Conservation (phyloP, 2,113 vertebrate species). For the Rhinogobius similis region DNA sequence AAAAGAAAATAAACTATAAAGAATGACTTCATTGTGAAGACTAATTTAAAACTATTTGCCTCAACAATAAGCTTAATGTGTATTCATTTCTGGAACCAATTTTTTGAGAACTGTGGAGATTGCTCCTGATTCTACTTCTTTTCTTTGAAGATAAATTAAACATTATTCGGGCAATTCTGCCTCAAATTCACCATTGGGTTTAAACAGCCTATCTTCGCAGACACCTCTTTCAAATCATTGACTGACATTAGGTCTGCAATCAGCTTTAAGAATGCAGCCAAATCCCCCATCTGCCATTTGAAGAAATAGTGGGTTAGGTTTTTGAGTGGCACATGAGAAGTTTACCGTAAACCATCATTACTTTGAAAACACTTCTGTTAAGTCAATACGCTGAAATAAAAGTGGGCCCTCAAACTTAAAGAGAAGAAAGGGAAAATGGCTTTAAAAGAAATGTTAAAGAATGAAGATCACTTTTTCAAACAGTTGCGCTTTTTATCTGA, state of each 20-base stretch:
- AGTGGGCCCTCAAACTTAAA: slow-evolving; percentile 16
- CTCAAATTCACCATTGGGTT: not conserved
- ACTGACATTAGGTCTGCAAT: slow-evolving; percentile 61
- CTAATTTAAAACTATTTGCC: not conserved
- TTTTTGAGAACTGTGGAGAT: not conserved
- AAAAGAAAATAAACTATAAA: not conserved
- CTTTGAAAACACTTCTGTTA: slow-evolving; percentile 51
- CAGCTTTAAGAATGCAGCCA: slow-evolving; percentile 42
- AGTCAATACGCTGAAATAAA: slow-evolving; percentile 39
- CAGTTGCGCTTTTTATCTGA: not conserved
- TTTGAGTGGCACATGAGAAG: slow-evolving; percentile 24
- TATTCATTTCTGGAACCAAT: not conserved
- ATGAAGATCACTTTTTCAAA: not conserved
- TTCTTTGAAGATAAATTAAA: not conserved
- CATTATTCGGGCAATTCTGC: not conserved
- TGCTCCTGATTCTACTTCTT: not conserved
- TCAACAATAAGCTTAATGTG: not conserved
- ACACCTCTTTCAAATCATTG: slow-evolving; percentile 31
- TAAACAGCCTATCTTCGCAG: not conserved
- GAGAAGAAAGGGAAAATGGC: not conserved
- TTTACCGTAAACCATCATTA: slow-evolving; percentile 47
- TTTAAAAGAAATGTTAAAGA: not conserved
- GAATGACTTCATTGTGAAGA: not conserved
- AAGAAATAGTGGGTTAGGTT: slow-evolving; percentile 44
- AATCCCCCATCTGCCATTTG: slow-evolving; percentile 59